These are phyloP conservation scores for Pipistrellus kuhlii DNA, from an alignment of 2,797 vertebrate species.

Conservation along the genomic window DNA sequence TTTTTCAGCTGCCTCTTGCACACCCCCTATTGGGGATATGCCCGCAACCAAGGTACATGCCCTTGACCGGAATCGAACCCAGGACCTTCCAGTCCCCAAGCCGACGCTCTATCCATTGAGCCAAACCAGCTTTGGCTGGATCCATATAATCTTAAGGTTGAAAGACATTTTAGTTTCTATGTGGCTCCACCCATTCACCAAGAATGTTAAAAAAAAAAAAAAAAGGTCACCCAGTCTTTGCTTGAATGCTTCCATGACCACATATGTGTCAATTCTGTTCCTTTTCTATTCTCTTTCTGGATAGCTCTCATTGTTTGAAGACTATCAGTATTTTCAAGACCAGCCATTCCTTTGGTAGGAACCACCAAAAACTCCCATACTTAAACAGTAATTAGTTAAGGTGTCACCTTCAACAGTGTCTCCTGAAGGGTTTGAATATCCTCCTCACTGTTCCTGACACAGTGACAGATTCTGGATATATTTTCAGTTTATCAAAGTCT, in stretches of 20 bases:
- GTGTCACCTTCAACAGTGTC: neutral
- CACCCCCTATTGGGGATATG: too few relatives aligned
- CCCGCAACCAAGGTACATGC: too few relatives aligned
- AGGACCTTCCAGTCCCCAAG: too few relatives aligned
- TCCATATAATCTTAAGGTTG: neutral
- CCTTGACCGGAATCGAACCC: too few relatives aligned
- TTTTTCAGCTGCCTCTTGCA: too few relatives aligned
- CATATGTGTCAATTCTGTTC: neutral
- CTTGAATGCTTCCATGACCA: slow-evolving; percentile 53
- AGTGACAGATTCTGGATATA: neutral
- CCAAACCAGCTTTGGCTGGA: neutral
- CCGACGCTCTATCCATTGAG: too few relatives aligned
- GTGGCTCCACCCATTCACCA: neutral
- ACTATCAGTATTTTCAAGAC: neutral
- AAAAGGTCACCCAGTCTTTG: neutral
- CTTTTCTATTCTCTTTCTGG: neutral
- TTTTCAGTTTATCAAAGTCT: slow-evolving; percentile 30
- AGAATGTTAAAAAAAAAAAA: slow-evolving; percentile 2
- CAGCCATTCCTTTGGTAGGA: neutral
- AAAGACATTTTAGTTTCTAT: slow-evolving; percentile 15
- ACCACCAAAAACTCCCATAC: slow-evolving; percentile 30
- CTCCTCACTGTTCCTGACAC: neutral
- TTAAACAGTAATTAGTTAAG: slow-evolving; percentile 37
- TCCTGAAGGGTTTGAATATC: neutral
- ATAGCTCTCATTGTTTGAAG: slow-evolving; percentile 4